phyloP scores from a whole-genome alignment of 2,113 vertebrate genomes.

The Triplophysa rosa region DNA sequence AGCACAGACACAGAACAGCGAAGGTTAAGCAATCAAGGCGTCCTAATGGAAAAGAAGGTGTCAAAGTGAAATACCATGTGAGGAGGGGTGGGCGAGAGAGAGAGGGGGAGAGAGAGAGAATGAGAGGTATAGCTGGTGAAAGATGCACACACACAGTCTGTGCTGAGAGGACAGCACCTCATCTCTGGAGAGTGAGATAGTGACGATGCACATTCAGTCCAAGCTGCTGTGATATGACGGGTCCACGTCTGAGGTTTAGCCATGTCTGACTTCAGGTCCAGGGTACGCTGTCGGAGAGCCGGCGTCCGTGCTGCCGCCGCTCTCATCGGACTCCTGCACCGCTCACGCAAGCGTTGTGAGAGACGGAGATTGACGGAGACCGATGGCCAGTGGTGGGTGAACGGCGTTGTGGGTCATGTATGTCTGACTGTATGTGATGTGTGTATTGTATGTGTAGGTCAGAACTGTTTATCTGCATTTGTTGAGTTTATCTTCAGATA shows the following conservation, averaged over 20 bases:
- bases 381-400: slow-evolving; percentile 48
- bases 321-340: slow-evolving; percentile 60
- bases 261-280: slow-evolving; percentile 56
- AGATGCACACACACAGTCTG: slow-evolving; percentile 49
- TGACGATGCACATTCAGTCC: slow-evolving; percentile 7
- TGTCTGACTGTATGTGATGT: background rate
- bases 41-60: slow-evolving; percentile 26
- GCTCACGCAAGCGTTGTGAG: slow-evolving; percentile 52
- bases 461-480: background rate
- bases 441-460: background rate
- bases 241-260: slow-evolving; percentile 11
- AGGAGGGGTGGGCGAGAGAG: slow-evolving; percentile 14
- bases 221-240: slow-evolving; percentile 34
- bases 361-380: slow-evolving; percentile 41
- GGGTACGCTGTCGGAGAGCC: slow-evolving; percentile 56
- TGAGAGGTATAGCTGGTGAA: slow-evolving; percentile 43
- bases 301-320: slow-evolving; percentile 55
- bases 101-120: slow-evolving; percentile 33
- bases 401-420: background rate
- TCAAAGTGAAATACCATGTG: slow-evolving; percentile 33
- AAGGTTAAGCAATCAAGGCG: slow-evolving; percentile 43
- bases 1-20: background rate
- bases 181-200: slow-evolving; percentile 33
- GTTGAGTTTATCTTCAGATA: background rate
- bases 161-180: slow-evolving; percentile 21